Evolutionary conservation across 1,140 invertebrate species (phyloP).

Genomic region (Bombus confusus): DNA sequence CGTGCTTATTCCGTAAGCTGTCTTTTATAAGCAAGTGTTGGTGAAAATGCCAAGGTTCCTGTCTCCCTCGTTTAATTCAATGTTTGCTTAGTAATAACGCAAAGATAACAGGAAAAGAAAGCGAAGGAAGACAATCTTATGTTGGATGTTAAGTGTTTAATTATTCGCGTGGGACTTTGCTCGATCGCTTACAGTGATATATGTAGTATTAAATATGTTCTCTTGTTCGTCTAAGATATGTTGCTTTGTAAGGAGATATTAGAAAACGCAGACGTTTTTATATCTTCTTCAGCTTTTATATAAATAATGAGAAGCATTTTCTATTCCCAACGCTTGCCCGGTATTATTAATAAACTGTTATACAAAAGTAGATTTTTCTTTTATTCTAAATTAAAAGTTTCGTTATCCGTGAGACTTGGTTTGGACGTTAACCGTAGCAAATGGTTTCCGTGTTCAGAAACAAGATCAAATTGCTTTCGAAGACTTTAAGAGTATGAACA

Average conservation of each 20-base stretch:
- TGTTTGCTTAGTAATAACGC: no score
- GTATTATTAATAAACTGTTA: not conserved
- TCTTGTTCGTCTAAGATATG: not conserved
- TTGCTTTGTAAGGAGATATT: not conserved
- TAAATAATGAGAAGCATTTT: not conserved
- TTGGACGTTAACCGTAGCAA: not conserved
- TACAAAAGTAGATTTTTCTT: not conserved
- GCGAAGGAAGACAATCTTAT: no score
- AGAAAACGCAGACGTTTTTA: not conserved
- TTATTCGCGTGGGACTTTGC: not conserved
- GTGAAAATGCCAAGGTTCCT: no score
- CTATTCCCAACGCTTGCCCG: not conserved
- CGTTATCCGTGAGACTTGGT: not conserved
- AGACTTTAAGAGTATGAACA: slow-evolving; percentile 6
- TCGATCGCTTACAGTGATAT: not conserved
- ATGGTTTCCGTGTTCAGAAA: not conserved
- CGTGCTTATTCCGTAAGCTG: not conserved
- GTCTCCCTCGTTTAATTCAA: no score
- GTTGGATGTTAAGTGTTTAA: not conserved
- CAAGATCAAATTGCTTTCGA: not conserved
- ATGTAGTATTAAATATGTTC: not conserved
- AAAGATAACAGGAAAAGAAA: no score
- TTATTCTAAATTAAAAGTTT: not conserved
- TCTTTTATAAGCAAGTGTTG: no score
- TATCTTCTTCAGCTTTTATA: no score